Percentiles rank a stretch among this genome's conserved stretches.
Conservation (phyloP, 2,113 vertebrate genomes). For the Empidonax alnorum region DNA sequence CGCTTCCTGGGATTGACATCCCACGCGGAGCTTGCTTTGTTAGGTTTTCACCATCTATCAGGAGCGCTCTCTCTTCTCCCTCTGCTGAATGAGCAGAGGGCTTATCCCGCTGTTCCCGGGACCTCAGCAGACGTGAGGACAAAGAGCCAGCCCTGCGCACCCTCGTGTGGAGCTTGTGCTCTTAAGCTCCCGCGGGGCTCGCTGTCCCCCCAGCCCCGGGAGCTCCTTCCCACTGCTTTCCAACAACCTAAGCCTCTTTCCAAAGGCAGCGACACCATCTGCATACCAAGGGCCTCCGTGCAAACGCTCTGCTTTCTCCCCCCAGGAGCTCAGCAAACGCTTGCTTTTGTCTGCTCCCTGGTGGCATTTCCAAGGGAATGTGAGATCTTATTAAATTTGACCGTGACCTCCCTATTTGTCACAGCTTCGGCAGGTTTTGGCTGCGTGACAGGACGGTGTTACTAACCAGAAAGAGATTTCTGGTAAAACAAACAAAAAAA, state of each 20-base stretch:
- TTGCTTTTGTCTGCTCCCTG: slow-evolving; percentile 61
- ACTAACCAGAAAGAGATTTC: background rate
- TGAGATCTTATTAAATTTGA: slow-evolving; percentile 57
- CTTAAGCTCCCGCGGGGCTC: background rate
- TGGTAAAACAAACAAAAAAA: background rate
- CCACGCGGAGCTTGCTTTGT: rapidly evolving
- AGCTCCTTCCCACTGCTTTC: background rate
- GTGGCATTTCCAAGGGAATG: slow-evolving; percentile 60
- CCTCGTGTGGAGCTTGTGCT: background rate
- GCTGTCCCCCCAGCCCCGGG: background rate
- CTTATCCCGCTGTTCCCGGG: background rate
- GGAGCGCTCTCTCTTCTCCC: background rate
- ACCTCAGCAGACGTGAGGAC: background rate
- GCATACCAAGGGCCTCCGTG: slow-evolving; percentile 49
- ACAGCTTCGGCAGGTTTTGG: background rate
- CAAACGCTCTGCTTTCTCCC: background rate
- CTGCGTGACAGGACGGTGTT: background rate
- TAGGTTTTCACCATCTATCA: rapidly evolving
- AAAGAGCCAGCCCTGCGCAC: background rate
- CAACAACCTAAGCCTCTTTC: background rate
- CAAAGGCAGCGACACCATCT: slow-evolving; percentile 34
- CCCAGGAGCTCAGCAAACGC: slow-evolving; percentile 43
- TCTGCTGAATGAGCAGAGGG: background rate
- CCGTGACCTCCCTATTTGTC: slow-evolving; percentile 42
- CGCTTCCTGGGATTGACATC: rapidly evolving